phyloP scores from a whole-genome alignment of 2,797 vertebrate genomes.

The Catharus ustulatus region DNA sequence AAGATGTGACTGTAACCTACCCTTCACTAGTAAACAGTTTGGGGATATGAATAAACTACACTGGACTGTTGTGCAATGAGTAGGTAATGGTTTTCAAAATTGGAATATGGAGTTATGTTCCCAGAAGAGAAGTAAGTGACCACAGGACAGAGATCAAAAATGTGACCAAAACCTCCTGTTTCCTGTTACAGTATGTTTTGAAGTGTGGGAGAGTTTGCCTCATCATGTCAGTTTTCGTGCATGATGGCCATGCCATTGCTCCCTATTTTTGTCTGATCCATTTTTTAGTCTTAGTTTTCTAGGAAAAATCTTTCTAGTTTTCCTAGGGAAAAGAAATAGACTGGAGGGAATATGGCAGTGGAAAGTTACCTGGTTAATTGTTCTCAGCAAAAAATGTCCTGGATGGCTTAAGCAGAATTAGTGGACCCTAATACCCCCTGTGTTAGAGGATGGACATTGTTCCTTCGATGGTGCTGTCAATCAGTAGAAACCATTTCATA shows the following conservation, averaged over 20 bases:
- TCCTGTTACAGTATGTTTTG: neutral
- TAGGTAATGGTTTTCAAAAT: neutral
- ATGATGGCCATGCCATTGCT: neutral
- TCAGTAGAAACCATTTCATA: neutral
- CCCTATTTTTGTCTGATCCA: neutral
- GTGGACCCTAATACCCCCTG: fast-evolving
- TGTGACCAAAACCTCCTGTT: neutral
- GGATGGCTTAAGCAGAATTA: neutral
- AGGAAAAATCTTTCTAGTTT: neutral
- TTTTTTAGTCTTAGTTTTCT: neutral
- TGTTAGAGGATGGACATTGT: neutral
- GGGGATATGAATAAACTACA: neutral
- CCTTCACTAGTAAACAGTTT: neutral
- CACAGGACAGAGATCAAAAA: neutral
- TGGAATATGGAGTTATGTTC: neutral
- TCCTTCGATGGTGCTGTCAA: neutral
- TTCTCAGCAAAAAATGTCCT: neutral
- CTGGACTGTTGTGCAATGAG: neutral
- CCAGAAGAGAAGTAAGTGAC: neutral
- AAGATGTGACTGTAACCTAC: neutral
- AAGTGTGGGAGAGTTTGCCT: neutral
- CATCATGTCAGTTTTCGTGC: neutral
- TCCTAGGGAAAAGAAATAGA: neutral
- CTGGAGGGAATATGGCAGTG: neutral
- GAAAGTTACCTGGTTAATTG: neutral